Conservation (phyloP, 2,888 invertebrate species). For the Muscina levida region DNA sequence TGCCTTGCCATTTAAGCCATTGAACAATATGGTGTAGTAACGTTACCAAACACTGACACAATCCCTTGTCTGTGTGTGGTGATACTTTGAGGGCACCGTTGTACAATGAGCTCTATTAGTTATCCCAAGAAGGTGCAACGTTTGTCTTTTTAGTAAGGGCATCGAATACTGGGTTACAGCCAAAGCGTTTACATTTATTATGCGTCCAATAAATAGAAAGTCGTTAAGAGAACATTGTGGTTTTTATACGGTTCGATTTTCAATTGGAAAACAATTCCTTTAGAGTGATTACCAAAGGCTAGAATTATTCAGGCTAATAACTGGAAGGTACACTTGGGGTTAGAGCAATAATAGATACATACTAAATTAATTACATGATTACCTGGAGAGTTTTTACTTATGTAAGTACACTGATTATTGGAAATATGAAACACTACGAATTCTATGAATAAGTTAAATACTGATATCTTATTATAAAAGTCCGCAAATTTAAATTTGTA, state of each 20-base stretch:
- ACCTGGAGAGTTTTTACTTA: too few species aligned
- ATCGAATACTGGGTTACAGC: slow-evolving; percentile 3
- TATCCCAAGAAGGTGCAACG: slow-evolving; percentile 10
- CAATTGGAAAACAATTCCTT: slow-evolving; percentile 71
- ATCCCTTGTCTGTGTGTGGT: too few species aligned
- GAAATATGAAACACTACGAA: too few species aligned
- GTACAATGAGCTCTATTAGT: slow-evolving; percentile 48
- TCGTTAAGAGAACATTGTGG: slow-evolving; percentile 75
- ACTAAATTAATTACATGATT: too few species aligned
- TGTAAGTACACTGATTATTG: too few species aligned
- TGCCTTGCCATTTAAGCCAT: slow-evolving; percentile 61
- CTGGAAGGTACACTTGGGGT: neutral
- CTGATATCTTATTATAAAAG: too few species aligned
- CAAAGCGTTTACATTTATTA: slow-evolving; percentile 69
- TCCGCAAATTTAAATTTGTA: too few species aligned
- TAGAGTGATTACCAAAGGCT: slow-evolving; percentile 66
- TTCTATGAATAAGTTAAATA: too few species aligned
- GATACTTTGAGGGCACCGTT: neutral
- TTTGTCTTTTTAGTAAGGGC: slow-evolving; percentile 26
- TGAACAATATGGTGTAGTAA: neutral
- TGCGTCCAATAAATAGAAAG: slow-evolving; percentile 74
- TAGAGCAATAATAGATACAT: too few species aligned
- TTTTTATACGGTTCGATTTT: slow-evolving; percentile 71
- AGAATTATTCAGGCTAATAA: slow-evolving; percentile 13
- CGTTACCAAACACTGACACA: too few species aligned